Percentiles rank a stretch among this genome's conserved stretches.
Evolutionary conservation across 2,888 invertebrate genomes (phyloP).

Genomic region (Leptinotarsa tumamoca): DNA sequence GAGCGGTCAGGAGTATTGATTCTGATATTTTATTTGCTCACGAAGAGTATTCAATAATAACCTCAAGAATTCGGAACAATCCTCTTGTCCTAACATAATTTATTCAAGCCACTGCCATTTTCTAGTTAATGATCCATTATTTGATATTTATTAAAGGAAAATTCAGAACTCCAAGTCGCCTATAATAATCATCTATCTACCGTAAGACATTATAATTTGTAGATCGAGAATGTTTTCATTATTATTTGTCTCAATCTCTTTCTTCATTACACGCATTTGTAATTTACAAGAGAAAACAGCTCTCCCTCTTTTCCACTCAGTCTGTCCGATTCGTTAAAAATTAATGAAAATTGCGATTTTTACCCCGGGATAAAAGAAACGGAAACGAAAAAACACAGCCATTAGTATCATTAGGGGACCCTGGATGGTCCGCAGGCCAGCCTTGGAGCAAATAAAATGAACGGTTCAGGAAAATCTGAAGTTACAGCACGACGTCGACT

Average conservation of each 20-base stretch:
- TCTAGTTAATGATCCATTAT: too few relatives aligned
- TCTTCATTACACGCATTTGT: constrained; percentile 41
- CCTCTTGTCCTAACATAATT: too few relatives aligned
- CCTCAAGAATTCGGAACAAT: too few relatives aligned
- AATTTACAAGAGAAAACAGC: constrained; percentile 41
- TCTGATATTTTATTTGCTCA: too few relatives aligned
- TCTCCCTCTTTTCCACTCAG: constrained; percentile 22
- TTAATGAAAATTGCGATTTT: constrained; percentile 45
- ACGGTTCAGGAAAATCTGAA: not conserved
- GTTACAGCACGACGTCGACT: not conserved
- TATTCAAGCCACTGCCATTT: too few relatives aligned
- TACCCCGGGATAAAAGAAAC: constrained; percentile 34
- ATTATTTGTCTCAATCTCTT: constrained; percentile 45
- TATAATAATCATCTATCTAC: not conserved
- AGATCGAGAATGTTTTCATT: constrained; percentile 39
- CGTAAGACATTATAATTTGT: constrained; percentile 26
- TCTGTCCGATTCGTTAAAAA: constrained; percentile 42
- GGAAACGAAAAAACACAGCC: constrained; percentile 41
- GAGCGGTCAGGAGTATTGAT: too few relatives aligned
- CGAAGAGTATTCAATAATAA: too few relatives aligned
- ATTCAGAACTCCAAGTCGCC: too few relatives aligned
- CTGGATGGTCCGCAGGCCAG: constrained; percentile 25
- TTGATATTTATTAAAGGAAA: too few relatives aligned
- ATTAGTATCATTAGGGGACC: constrained; percentile 45
- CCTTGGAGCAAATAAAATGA: constrained; percentile 13